A percentile compares a stretch with the other conserved stretches of the same genome.
Evolutionary conservation across 2,113 vertebrate genomes (phyloP).

Genomic region (Hypomesus transpacificus): DNA sequence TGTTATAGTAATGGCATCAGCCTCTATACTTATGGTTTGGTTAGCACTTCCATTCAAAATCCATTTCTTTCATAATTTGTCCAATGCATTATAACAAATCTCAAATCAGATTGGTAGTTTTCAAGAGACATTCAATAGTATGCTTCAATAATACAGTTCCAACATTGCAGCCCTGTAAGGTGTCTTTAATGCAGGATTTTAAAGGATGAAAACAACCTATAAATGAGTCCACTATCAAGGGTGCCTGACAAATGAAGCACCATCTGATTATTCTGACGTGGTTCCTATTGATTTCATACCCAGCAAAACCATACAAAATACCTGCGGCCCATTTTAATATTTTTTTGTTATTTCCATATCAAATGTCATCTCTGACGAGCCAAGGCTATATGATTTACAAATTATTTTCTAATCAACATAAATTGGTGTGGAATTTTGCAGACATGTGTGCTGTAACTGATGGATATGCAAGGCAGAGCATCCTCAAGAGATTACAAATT

Average conservation of each 20-base stretch:
- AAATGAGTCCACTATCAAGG: background rate
- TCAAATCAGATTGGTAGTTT: too few species aligned
- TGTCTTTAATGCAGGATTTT: too few species aligned
- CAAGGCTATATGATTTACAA: background rate
- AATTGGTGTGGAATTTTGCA: background rate
- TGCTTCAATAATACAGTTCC: too few species aligned
- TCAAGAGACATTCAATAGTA: too few species aligned
- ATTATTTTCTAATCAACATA: slow-evolving; percentile 1
- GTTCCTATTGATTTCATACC: background rate
- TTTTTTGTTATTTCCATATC: background rate
- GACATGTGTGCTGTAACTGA: background rate
- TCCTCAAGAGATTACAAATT: background rate
- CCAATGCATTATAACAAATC: too few species aligned
- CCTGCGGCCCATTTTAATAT: background rate
- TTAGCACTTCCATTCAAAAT: too few species aligned
- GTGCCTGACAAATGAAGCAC: slow-evolving; percentile 1
- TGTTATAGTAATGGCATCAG: too few species aligned
- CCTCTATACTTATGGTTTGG: too few species aligned
- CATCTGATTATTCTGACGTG: background rate
- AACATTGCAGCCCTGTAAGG: too few species aligned
- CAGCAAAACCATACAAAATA: background rate
- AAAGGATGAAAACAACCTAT: too few species aligned
- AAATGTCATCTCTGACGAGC: background rate
- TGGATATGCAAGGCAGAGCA: background rate
- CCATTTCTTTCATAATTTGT: too few species aligned